phyloP scores from a whole-genome alignment of 2,113 vertebrate species.

The Peromyscus polionotus region DNA sequence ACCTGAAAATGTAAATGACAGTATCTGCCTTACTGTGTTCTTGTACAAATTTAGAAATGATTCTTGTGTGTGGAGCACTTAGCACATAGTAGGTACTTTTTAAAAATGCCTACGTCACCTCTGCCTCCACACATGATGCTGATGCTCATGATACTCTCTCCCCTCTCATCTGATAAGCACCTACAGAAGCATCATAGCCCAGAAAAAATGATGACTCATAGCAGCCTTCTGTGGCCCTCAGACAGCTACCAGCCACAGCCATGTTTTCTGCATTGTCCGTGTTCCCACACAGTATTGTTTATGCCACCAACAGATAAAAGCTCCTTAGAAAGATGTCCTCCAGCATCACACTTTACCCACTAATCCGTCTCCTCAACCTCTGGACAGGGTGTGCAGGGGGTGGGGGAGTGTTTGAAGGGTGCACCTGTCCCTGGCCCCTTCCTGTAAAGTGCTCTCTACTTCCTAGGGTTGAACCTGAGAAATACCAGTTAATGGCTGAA shows the following conservation, averaged over 20 bases:
- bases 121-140: background rate
- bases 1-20: slow-evolving; percentile 32
- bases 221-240: background rate
- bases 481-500: background rate
- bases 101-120: background rate
- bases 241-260: background rate
- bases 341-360: background rate
- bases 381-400: no score
- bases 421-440: no score
- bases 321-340: background rate
- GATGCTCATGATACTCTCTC: background rate
- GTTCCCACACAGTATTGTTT: background rate
- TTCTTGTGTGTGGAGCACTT: background rate
- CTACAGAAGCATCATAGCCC: background rate
- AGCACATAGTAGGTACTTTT: no score
- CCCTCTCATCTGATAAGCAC: background rate
- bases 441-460: no score
- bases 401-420: no score
- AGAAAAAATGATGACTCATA: background rate
- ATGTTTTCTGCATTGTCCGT: background rate
- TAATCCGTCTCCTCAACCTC: no score
- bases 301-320: background rate
- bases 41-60: background rate
- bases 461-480: background rate
- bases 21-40: background rate